A percentile compares a stretch with the other conserved stretches of the same genome.
Conservation (phyloP, 2,113 vertebrate species). For the Salvator merianae region DNA sequence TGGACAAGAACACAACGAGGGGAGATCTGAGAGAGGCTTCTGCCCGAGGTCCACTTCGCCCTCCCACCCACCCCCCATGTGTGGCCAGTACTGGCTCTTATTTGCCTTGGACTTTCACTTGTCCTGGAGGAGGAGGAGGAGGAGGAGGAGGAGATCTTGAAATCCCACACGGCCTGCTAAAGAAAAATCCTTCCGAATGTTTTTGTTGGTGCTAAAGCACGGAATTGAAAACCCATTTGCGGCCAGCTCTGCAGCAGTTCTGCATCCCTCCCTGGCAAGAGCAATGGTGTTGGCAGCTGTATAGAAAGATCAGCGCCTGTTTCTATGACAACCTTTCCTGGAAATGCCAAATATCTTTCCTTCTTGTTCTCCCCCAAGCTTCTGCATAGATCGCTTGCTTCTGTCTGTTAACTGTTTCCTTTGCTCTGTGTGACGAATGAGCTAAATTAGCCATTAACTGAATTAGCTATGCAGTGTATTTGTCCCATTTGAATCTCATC, state of each 20-base stretch:
- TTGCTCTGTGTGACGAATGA: slow-evolving; percentile 2
- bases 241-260: not conserved
- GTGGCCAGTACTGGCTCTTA: too few species aligned
- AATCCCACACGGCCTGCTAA: too few species aligned
- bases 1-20: too few species aligned
- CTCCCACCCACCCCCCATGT: too few species aligned
- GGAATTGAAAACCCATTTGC: rapidly evolving
- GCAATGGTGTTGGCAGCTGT: not conserved
- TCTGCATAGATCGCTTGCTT: not conserved
- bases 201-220: not conserved
- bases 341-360: slow-evolving; percentile 1
- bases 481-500: not conserved
- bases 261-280: not conserved
- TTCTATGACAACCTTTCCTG: slow-evolving; percentile 24
- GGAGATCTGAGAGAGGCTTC: too few species aligned
- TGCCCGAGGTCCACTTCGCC: too few species aligned
- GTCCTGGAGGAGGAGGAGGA: too few species aligned
- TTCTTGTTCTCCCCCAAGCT: not conserved
- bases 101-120: too few species aligned
- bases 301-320: slow-evolving; percentile 11
- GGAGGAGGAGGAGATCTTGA: too few species aligned
- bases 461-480: not conserved
- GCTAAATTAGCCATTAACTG: not conserved
- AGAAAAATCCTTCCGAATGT: too few species aligned
- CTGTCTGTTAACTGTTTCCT: not conserved